These are phyloP conservation scores for Chloroclysta siterata DNA, from an alignment of 2,888 invertebrate species.

Conservation along the genomic window DNA sequence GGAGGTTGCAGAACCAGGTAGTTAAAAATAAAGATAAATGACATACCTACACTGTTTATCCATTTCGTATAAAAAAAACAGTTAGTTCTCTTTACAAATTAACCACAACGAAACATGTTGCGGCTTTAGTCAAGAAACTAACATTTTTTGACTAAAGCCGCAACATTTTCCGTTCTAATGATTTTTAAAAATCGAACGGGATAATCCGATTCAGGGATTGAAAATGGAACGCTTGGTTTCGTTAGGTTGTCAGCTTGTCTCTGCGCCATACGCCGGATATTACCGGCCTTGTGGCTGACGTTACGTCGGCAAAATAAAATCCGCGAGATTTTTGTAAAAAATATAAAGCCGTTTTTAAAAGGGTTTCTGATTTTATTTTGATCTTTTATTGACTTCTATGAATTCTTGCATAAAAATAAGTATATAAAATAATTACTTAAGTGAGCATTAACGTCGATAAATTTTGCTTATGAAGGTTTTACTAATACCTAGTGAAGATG, in stretches of 20 bases:
- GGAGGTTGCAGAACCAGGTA: no score
- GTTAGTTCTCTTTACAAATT: not conserved
- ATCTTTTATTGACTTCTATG: not conserved
- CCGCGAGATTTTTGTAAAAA: not conserved
- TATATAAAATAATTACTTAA: no score
- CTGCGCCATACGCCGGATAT: constrained; percentile 58
- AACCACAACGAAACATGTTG: not conserved
- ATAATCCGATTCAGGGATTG: constrained; percentile 20
- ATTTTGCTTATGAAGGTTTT: no score
- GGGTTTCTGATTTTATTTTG: not conserved
- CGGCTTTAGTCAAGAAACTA: not conserved
- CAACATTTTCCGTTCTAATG: not conserved
- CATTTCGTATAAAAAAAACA: no score
- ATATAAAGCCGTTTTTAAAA: not conserved
- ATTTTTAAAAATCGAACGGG: constrained; percentile 18
- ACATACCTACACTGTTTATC: no score
- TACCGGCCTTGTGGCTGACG: constrained; percentile 62
- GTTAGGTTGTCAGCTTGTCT: constrained; percentile 46
- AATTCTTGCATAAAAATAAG: not conserved
- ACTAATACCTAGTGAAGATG: no score
- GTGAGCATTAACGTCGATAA: no score
- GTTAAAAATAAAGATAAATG: no score
- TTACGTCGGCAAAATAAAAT: not conserved
- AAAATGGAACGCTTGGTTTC: constrained; percentile 36
- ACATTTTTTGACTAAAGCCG: not conserved